Percentiles rank a stretch among this genome's conserved stretches.
phyloP scores from a whole-genome alignment of 2,888 invertebrate species.

The Galerucella nymphaeae region DNA sequence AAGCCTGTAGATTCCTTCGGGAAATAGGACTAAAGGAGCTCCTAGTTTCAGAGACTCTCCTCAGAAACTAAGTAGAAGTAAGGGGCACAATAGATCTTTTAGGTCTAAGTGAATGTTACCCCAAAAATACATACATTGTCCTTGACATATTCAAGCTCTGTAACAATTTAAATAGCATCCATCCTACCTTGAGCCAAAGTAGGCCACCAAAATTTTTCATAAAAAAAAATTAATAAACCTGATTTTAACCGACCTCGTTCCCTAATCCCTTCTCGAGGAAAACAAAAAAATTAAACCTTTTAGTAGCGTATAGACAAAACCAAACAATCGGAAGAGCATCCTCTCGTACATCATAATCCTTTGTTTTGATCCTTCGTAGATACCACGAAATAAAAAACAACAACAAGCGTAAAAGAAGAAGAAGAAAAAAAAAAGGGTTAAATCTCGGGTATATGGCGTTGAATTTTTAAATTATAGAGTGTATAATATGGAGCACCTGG shows the following conservation, averaged over 20 bases:
- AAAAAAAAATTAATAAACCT: not conserved
- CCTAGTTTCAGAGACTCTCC: too few species aligned
- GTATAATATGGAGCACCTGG: conserved; percentile 19
- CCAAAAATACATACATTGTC: too few species aligned
- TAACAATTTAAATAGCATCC: too few species aligned
- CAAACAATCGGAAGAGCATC: conserved; percentile 20
- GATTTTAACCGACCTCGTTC: conserved; percentile 8
- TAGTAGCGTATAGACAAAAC: conserved; percentile 21
- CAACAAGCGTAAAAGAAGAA: not conserved
- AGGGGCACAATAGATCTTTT: too few species aligned
- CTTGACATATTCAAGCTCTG: not conserved
- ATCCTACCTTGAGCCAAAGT: not conserved
- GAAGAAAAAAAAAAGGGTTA: conserved; percentile 15
- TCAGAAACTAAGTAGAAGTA: too few species aligned
- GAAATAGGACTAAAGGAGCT: too few species aligned
- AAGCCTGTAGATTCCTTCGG: too few species aligned
- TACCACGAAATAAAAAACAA: conserved; percentile 11
- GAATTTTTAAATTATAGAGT: conserved; percentile 30
- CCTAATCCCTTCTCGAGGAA: not conserved
- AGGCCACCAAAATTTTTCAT: not conserved
- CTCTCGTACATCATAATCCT: conserved; percentile 17
- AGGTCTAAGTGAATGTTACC: too few species aligned
- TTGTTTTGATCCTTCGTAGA: conserved; percentile 24
- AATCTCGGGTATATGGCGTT: conserved; percentile 22
- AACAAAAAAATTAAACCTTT: conserved; percentile 24